These are phyloP conservation scores for Nothobranchius kuhntae DNA, from an alignment of 2,113 vertebrate genomes.

Conservation along the genomic window DNA sequence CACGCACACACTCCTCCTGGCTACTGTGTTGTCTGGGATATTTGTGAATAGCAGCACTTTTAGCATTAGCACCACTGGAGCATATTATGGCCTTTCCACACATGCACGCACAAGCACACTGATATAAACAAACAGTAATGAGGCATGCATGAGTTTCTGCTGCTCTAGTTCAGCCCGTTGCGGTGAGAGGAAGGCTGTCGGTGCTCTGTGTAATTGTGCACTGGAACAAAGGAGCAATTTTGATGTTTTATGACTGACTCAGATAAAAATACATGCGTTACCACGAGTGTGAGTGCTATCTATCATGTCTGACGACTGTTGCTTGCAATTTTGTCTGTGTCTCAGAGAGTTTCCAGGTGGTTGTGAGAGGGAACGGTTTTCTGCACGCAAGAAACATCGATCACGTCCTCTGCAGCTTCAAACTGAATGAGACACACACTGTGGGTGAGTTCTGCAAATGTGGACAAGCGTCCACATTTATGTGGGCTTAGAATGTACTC, in stretches of 20 bases:
- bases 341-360: constrained; percentile 87
- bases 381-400: constrained; percentile 81
- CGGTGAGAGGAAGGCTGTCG: constrained; percentile 10
- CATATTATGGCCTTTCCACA: constrained; percentile 70
- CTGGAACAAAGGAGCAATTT: not conserved
- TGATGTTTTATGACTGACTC: not conserved
- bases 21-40: constrained; percentile 54
- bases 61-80: constrained; percentile 71
- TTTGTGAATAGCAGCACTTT: constrained; percentile 75
- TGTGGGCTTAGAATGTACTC: too few relatives aligned
- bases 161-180: constrained; percentile 47
- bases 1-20: constrained; percentile 58
- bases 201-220: constrained; percentile 1
- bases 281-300: not conserved
- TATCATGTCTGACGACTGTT: constrained; percentile 3
- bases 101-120: constrained; percentile 60
- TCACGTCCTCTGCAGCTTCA: constrained; percentile 91
- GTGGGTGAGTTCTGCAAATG: constrained; percentile 80
- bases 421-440: constrained; percentile 82
- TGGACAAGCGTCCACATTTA: not conserved
- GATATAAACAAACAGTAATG: constrained; percentile 69
- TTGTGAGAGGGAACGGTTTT: constrained; percentile 88
- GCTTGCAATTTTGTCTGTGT: constrained; percentile 9
- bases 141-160: constrained; percentile 54
- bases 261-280: constrained; percentile 2